Conservation (phyloP, 2,888 invertebrate species). For the Hyalella azteca region DNA sequence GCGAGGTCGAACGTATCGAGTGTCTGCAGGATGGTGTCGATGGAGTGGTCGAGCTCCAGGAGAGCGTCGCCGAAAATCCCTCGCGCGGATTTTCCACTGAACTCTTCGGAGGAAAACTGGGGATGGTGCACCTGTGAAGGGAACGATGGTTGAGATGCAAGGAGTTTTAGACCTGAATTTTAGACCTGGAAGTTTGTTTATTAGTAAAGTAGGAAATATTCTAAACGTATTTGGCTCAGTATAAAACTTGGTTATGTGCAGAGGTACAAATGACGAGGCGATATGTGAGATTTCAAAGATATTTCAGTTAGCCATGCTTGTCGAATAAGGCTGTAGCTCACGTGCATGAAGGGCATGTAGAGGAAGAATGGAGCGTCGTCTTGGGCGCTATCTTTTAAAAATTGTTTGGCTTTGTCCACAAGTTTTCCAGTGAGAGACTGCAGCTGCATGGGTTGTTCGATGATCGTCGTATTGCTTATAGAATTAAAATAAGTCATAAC, state of each 20-base stretch:
- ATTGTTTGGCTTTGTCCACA: slow-evolving; percentile 55
- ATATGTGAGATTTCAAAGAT: no score
- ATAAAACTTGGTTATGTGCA: no score
- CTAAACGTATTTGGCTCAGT: no score
- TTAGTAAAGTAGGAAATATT: no score
- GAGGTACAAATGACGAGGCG: no score
- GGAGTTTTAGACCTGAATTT: no score
- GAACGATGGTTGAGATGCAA: no score
- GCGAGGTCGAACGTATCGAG: not conserved
- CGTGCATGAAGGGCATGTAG: slow-evolving; percentile 59
- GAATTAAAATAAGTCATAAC: no score
- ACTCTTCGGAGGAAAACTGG: not conserved
- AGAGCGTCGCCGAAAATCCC: slow-evolving; percentile 19
- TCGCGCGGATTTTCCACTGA: not conserved
- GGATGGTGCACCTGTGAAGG: slow-evolving; percentile 20
- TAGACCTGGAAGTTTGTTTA: no score
- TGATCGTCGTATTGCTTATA: slow-evolving; percentile 58
- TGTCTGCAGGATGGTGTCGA: not conserved
- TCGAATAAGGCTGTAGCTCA: no score
- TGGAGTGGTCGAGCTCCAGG: not conserved
- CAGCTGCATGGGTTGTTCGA: slow-evolving; percentile 59
- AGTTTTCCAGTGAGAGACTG: slow-evolving; percentile 53
- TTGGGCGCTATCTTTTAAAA: slow-evolving; percentile 50
- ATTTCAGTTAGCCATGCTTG: no score
- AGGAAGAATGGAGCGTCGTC: slow-evolving; percentile 59